phyloP scores from a whole-genome alignment of 2,113 vertebrate species.

The Antechinus flavipes region DNA sequence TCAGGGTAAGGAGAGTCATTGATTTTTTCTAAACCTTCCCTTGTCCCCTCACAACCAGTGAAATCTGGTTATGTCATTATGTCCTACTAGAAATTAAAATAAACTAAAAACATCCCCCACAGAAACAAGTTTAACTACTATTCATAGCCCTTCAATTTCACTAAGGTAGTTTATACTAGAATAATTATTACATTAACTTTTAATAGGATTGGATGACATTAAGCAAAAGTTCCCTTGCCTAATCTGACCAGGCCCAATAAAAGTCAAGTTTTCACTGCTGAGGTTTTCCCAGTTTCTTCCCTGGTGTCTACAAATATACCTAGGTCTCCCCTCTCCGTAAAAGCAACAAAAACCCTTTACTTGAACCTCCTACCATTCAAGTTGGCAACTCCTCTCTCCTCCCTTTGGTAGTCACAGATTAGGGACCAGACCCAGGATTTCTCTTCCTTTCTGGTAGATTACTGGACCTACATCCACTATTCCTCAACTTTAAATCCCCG shows the following conservation, averaged over 20 bases:
- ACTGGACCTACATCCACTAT: no score
- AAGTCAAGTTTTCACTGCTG: neutral
- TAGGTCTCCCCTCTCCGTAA: neutral
- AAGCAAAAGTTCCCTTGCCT: neutral
- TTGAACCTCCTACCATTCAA: neutral
- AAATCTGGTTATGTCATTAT: neutral
- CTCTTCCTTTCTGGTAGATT: neutral
- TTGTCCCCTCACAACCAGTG: neutral
- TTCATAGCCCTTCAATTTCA: neutral
- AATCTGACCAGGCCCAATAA: neutral
- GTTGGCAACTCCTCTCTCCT: neutral
- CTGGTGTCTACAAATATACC: neutral
- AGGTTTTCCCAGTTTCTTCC: neutral
- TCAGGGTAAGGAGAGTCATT: neutral
- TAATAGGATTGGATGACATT: neutral
- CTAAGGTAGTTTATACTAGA: neutral
- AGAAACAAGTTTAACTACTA: neutral
- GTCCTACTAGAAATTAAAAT: neutral
- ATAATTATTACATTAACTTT: neutral
- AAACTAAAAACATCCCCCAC: neutral
- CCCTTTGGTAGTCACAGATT: neutral
- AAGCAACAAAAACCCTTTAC: neutral
- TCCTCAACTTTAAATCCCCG: no score
- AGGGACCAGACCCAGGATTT: neutral
- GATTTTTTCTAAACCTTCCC: no score